phyloP scores from a whole-genome alignment of 1,140 invertebrate species.

The Pygmarrhopalites habei region DNA sequence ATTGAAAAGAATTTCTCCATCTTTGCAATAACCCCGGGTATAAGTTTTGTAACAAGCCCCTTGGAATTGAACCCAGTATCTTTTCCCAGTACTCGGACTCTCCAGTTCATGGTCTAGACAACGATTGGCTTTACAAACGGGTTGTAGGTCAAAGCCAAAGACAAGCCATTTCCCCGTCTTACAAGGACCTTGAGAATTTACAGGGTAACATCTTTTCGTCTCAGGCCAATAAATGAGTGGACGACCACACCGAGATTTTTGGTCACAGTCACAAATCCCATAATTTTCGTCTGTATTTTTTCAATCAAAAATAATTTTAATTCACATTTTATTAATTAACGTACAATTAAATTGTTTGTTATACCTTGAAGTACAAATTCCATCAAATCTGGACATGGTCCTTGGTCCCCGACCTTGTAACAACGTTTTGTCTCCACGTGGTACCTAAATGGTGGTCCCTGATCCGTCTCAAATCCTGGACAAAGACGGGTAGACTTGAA shows the following conservation, averaged over 20 bases:
- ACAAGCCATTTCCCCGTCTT: slow-evolving; percentile 30
- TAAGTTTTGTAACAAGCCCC: slow-evolving; percentile 32
- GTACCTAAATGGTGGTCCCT: slow-evolving; percentile 2
- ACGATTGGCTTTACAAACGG: slow-evolving; percentile 26
- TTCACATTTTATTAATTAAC: too few relatives aligned
- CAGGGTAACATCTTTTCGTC: slow-evolving; percentile 31
- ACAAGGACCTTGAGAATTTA: slow-evolving; percentile 35
- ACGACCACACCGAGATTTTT: slow-evolving; percentile 30
- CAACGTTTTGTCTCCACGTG: slow-evolving; percentile 30
- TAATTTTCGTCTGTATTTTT: slow-evolving; percentile 33
- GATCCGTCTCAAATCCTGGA: neutral
- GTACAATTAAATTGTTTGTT: too few relatives aligned
- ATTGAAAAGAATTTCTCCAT: slow-evolving; percentile 29
- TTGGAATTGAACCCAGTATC: slow-evolving; percentile 28
- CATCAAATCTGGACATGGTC: slow-evolving; percentile 34
- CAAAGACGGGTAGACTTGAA: neutral
- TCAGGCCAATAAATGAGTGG: slow-evolving; percentile 34
- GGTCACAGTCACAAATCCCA: slow-evolving; percentile 30
- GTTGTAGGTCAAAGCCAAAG: slow-evolving; percentile 31
- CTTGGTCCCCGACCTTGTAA: slow-evolving; percentile 28
- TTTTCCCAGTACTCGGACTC: slow-evolving; percentile 11
- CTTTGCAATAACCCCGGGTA: slow-evolving; percentile 24
- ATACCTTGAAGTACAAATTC: slow-evolving; percentile 26
- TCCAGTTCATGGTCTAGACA: slow-evolving; percentile 12
- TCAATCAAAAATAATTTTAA: too few relatives aligned